phyloP scores from a whole-genome alignment of 2,113 vertebrate species.

The Narcine bancroftii region DNA sequence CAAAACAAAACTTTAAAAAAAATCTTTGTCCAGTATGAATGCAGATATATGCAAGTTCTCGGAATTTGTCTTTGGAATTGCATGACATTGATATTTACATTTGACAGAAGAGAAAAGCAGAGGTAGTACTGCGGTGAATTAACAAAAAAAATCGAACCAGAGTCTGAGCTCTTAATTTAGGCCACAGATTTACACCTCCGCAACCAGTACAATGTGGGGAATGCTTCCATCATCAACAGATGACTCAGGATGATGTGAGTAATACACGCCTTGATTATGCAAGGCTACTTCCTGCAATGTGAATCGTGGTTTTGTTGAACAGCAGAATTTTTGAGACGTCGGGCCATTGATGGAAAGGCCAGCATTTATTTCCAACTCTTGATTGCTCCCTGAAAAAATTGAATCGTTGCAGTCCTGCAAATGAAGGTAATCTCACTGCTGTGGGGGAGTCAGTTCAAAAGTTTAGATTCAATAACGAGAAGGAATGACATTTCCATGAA shows the following conservation, averaged over 20 bases:
- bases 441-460: no score
- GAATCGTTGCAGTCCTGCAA: no score
- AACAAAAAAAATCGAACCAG: background rate
- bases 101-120: background rate
- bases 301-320: background rate
- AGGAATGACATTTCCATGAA: no score
- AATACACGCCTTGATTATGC: background rate
- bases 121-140: background rate
- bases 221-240: background rate
- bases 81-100: background rate
- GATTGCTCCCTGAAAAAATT: no score
- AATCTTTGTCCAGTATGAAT: background rate
- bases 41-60: background rate
- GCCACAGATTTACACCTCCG: background rate
- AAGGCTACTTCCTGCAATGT: background rate
- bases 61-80: background rate
- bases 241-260: background rate
- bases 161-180: background rate
- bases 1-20: background rate
- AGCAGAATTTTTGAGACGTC: no score
- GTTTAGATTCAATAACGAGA: no score
- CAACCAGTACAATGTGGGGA: background rate
- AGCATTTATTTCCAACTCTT: no score
- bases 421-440: no score
- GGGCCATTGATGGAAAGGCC: no score